These are phyloP conservation scores for Neolamprologus devosi DNA, from an alignment of 2,113 vertebrate species.

Conservation along the genomic window DNA sequence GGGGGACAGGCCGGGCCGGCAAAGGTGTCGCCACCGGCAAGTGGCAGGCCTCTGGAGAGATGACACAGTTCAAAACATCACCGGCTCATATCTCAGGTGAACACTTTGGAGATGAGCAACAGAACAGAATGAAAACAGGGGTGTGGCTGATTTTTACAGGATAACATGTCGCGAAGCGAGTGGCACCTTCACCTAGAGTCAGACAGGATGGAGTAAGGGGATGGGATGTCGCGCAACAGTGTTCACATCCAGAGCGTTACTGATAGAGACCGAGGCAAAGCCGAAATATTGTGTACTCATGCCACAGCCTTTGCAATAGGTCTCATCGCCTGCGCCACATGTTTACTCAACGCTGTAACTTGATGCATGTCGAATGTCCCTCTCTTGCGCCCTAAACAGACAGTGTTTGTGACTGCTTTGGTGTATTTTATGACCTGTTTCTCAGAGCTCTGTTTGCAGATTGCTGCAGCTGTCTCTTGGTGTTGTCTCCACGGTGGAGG, in stretches of 20 bases:
- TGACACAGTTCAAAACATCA: conserved; percentile 18
- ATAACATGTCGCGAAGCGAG: not conserved
- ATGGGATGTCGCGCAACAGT: conserved; percentile 11
- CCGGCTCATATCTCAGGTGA: not conserved
- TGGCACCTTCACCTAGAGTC: not conserved
- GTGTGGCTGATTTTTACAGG: conserved; percentile 13
- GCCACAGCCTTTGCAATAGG: not conserved
- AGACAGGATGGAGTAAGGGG: not conserved
- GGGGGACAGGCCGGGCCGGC: not conserved
- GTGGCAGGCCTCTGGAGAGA: conserved; percentile 1
- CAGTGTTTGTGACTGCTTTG: not conserved
- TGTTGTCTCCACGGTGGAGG: not conserved
- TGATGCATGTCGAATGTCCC: not conserved
- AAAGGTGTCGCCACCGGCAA: not conserved
- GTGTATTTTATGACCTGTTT: not conserved
- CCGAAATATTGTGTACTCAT: not conserved
- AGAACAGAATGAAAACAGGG: not conserved
- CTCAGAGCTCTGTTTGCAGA: not conserved
- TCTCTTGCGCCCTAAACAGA: not conserved
- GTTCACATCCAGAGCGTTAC: not conserved
- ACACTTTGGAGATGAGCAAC: not conserved
- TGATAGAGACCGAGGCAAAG: not conserved
- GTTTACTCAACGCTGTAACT: not conserved
- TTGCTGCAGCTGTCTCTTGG: not conserved
- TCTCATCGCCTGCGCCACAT: not conserved